These are phyloP conservation scores for Tortrix viridana DNA, from an alignment of 2,888 invertebrate genomes.

Conservation along the genomic window DNA sequence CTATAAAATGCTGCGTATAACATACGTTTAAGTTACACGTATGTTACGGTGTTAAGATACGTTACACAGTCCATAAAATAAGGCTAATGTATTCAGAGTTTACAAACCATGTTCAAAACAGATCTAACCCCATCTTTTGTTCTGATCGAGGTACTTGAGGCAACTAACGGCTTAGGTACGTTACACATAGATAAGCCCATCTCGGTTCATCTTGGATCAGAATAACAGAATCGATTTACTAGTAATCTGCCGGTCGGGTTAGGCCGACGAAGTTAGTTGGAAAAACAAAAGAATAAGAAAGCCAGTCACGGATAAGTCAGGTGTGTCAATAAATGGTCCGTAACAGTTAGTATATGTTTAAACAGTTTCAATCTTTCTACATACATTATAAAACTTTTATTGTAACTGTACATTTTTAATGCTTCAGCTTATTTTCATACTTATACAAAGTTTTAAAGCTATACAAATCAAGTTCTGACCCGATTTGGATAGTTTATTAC, in stretches of 20 bases:
- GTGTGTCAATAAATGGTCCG: constrained; percentile 40
- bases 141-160: constrained; percentile 66
- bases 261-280: constrained; percentile 56
- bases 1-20: too few relatives aligned
- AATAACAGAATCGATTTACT: constrained; percentile 65
- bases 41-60: too few relatives aligned
- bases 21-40: too few relatives aligned
- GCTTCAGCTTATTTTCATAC: constrained; percentile 14
- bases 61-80: background rate
- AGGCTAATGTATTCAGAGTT: background rate
- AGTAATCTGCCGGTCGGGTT: constrained; percentile 64
- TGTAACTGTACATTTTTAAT: constrained; percentile 32
- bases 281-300: constrained; percentile 59
- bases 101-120: background rate
- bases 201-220: constrained; percentile 55
- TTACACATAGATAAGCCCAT: constrained; percentile 61
- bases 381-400: constrained; percentile 10
- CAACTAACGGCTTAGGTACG: constrained; percentile 57
- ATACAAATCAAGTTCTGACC: constrained; percentile 29
- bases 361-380: constrained; percentile 11
- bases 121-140: constrained; percentile 57
- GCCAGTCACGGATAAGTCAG: constrained; percentile 49
- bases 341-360: constrained; percentile 9
- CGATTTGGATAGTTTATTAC: constrained; percentile 11
- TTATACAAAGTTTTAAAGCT: constrained; percentile 14